These are phyloP conservation scores for Gnathonemus longibarbis DNA, from an alignment of 2,113 vertebrate genomes.

Conservation along the genomic window DNA sequence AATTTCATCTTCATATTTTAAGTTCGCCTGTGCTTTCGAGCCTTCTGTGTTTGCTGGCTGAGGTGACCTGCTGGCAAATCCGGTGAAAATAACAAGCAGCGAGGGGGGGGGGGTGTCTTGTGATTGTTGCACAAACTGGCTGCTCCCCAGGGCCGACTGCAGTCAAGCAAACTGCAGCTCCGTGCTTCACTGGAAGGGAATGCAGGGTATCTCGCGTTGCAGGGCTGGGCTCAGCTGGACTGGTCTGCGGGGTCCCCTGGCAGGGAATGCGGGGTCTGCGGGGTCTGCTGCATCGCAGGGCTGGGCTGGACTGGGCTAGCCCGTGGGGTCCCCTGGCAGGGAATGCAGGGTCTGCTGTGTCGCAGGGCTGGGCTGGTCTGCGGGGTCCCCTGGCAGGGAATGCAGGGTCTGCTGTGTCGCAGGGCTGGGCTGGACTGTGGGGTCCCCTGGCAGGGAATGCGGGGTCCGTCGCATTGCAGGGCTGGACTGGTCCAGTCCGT, in stretches of 20 bases:
- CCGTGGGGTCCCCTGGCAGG: too few relatives aligned
- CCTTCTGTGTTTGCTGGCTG: not conserved
- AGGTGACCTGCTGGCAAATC: not conserved
- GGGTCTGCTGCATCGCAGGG: too few relatives aligned
- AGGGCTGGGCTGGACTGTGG: too few relatives aligned
- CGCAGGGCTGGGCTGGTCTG: too few relatives aligned
- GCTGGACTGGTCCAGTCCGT: not conserved
- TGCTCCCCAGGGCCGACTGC: not conserved
- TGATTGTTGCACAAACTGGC: not conserved
- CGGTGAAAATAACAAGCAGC: not conserved
- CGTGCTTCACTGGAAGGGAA: not conserved
- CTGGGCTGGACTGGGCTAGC: too few relatives aligned
- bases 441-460: not conserved
- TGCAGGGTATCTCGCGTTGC: too few relatives aligned
- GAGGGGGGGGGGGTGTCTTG: too few relatives aligned
- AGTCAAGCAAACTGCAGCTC: not conserved
- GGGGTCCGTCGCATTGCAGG: too few relatives aligned
- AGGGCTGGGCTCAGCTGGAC: too few relatives aligned
- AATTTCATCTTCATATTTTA: not conserved
- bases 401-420: not conserved
- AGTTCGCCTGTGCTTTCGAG: not conserved
- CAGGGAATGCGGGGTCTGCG: too few relatives aligned
- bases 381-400: not conserved
- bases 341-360: not conserved
- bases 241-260: not conserved